A percentile compares a stretch with the other conserved stretches of the same genome.
Conservation (phyloP, 2,888 invertebrate species). For the Chrysomela aeneicollis region DNA sequence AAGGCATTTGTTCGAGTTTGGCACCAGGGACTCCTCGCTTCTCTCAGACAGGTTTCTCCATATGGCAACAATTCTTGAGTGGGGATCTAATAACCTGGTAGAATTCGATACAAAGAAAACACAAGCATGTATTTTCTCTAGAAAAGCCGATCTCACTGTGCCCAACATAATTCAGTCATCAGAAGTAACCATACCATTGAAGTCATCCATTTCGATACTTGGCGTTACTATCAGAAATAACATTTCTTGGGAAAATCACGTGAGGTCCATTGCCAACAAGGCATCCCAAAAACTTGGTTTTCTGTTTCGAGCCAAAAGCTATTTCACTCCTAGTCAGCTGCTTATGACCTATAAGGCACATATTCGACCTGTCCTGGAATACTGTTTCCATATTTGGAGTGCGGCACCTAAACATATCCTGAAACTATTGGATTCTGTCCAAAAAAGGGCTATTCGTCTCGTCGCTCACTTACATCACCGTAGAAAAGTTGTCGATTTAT, state of each 20-base stretch:
- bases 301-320: neutral
- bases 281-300: slow-evolving; percentile 5
- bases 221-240: neutral
- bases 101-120: neutral
- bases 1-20: too few species aligned
- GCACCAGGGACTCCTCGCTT: too few species aligned
- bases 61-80: neutral
- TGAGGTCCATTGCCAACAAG: neutral
- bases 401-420: neutral
- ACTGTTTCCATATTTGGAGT: slow-evolving; percentile 1
- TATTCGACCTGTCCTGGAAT: neutral
- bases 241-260: neutral
- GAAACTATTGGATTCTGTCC: too few species aligned
- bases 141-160: neutral
- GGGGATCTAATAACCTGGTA: neutral
- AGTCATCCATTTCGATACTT: neutral
- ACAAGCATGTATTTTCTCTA: neutral
- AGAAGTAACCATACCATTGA: neutral
- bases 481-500: too few species aligned
- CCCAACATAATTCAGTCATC: neutral
- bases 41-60: too few species aligned
- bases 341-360: neutral
- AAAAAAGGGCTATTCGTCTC: too few species aligned
- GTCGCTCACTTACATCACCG: too few species aligned
- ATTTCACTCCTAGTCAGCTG: neutral